Conservation (phyloP, 2,113 vertebrate genomes). For the Phrynocephalus versicolor region DNA sequence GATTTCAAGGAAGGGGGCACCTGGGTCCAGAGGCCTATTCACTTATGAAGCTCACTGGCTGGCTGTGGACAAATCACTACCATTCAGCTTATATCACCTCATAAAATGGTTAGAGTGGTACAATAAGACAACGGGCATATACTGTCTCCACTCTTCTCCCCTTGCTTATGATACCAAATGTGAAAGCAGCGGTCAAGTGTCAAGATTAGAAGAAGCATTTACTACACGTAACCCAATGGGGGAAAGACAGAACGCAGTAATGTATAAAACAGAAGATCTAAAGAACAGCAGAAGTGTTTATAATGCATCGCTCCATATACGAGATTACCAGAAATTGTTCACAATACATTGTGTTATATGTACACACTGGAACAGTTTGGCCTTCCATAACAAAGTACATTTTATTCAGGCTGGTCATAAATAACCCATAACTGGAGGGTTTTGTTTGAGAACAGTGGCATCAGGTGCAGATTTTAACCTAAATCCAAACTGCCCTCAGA, state of each 20-base stretch:
- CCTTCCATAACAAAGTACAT: background rate
- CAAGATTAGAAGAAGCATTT: background rate
- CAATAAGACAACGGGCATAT: background rate
- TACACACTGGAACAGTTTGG: background rate
- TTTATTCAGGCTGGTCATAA: background rate
- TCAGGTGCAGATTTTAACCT: too few species aligned
- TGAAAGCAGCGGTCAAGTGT: background rate
- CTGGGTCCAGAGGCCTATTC: background rate
- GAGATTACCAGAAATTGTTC: background rate
- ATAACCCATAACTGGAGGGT: background rate
- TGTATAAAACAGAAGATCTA: background rate
- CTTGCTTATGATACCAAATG: background rate
- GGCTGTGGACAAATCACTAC: background rate
- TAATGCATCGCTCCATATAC: background rate
- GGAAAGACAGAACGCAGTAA: background rate
- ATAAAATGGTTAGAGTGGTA: background rate
- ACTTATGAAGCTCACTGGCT: background rate
- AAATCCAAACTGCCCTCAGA: background rate
- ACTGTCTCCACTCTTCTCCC: background rate
- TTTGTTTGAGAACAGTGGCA: too few species aligned
- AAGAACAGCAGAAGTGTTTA: background rate
- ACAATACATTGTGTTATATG: background rate
- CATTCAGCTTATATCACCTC: too few species aligned
- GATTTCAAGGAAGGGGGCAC: background rate
- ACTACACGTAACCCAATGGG: background rate